Conservation (phyloP, 2,113 vertebrate genomes). For the Plecotus auritus region DNA sequence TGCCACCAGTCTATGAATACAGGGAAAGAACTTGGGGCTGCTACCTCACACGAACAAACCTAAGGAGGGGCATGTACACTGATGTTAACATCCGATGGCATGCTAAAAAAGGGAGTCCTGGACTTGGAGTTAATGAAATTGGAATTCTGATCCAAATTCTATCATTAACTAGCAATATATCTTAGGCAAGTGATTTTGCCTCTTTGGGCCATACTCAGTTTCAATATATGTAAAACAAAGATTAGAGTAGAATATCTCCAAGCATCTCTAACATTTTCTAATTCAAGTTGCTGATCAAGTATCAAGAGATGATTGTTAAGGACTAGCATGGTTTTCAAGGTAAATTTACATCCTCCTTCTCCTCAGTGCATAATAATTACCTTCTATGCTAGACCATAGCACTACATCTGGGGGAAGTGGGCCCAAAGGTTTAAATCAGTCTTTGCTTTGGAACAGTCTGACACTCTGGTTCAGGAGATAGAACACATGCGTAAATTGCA, state of each 20-base stretch:
- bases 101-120: background rate
- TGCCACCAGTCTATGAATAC: background rate
- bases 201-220: background rate
- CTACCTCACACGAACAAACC: background rate
- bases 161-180: background rate
- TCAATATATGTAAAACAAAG: background rate
- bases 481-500: background rate
- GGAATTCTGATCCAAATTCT: slow-evolving; percentile 17
- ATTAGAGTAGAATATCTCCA: background rate
- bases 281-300: slow-evolving; percentile 6
- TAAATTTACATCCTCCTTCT: background rate
- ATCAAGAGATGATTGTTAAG: background rate
- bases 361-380: background rate
- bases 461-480: background rate
- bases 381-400: background rate
- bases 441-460: background rate
- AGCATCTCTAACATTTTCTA: background rate
- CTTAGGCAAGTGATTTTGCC: background rate
- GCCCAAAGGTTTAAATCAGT: background rate
- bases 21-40: background rate
- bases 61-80: background rate
- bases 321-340: background rate
- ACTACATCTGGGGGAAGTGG: too few relatives aligned
- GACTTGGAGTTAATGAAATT: background rate
- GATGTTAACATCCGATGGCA: background rate